Base-by-base conservation (phyloP, 2,888 invertebrate species). In the Antheraea yamamai region DNA sequence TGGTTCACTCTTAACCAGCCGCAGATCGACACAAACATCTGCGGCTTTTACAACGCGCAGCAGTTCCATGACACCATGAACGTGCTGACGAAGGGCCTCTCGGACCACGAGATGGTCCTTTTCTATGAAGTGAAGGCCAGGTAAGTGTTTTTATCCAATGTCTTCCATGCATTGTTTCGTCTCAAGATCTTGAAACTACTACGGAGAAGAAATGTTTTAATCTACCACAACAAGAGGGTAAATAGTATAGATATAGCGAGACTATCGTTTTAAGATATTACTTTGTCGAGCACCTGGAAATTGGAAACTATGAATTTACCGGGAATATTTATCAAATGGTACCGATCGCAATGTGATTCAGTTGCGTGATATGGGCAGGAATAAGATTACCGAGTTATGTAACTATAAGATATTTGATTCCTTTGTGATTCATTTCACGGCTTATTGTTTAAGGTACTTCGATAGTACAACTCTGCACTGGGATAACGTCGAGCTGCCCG, bases 21-120 rank as follows among this genome's bases (percentile, higher is more conserved):
- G 10, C 96, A 95, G 58, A 95, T 97, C 52, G 95, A 96, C 78
- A 97, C 97, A 0, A 96, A 97, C 85, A 89, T 98, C 39, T 96
- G 97, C 79, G 98, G 98, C 74, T 97, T 98, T 94, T 97, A 96
- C 88, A 97, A 95, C 85, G 89, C 92, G 74, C 88, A 95, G 10
- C 93, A 97, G 80, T 89, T 98, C 47, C 83, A 92, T 7, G 94
- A 95, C 75, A 98, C 97, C 83, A 83, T 98, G 66, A 94, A 96
- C 72, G 95, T 97, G 2, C 83, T 96, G 51, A 91, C 93, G 23
- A 95, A 96, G 76, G 97, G 97, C 0, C 94, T 98, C 55, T 96
- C 94, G 6, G 93, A 95, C 0, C 91, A 96, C 78, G 98, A 98
- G 90, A 92, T 95, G 84, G 87, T 92, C 83, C 92, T 97, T 4